Base-by-base conservation (phyloP, 1,140 invertebrate species). In the Zophobas atratus region DNA sequence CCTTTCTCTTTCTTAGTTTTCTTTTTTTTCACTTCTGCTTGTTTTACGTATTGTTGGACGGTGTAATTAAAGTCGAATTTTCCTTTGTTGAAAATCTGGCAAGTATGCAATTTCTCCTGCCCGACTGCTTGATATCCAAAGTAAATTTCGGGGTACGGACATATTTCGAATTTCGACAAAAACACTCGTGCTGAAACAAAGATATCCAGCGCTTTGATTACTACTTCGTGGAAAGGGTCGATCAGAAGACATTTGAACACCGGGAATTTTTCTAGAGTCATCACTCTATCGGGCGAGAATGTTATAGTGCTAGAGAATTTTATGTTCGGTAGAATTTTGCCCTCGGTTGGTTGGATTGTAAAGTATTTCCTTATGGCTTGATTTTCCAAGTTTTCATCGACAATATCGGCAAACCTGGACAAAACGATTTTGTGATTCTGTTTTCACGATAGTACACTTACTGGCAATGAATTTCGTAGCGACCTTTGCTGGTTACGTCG, bases 121-220 rank as follows among this genome's bases (percentile, higher is more conserved):
- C 75, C 76, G 8, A 85, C 70, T 6, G 82, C 73, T 71, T 82
- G 80, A 38, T 82, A 48, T 1, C 83, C 80, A 77, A 85, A 85
- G 77, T 81, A 70, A 6, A 85, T n/a, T 63, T 81, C 77, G 1
- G 60, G 73, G 5, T 73, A 34, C 36, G 84, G 84, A 56, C 81
- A 84, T 20, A 85, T 20, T 39, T 79, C 74, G 67, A 81, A 85
- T 34, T 43, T 78, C 57, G 71, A 74, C 0, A 75, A 72, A 51
- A 72, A 46, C 41, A 80, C 71, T 70, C 34, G 46, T 38, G 51
- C 77, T 36, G 77, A 75, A 57, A 78, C 20, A 46, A 8, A 55
- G 1, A 78, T 70, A 6, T 67, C 48, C 3, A 75, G 55, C 35
- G 72, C 36, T 70, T 51, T 75, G 8, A 78, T 33, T 6, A 78